phyloP scores from a whole-genome alignment of 2,888 invertebrate genomes.

The Artemia sinica region DNA sequence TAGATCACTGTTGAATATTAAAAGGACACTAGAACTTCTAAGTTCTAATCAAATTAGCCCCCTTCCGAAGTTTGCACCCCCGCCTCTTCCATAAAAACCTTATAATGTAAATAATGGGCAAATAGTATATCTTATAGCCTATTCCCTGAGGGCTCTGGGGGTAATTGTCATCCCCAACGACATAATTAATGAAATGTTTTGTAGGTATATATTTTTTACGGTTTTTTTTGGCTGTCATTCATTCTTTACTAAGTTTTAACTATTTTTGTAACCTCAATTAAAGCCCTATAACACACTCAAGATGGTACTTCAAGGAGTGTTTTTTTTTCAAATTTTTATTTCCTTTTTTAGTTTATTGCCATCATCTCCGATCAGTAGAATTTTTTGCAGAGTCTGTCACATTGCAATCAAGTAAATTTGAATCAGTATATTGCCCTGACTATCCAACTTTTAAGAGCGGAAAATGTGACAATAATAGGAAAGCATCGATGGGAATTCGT shows the following conservation, averaged over 20 bases:
- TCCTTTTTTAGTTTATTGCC: not conserved
- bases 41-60: too few relatives aligned
- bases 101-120: too few relatives aligned
- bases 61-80: too few relatives aligned
- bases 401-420: not conserved
- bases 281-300: too few relatives aligned
- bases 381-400: not conserved
- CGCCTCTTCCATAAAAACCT: too few relatives aligned
- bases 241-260: not conserved
- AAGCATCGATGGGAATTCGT: constrained; percentile 2
- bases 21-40: too few relatives aligned
- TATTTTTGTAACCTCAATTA: not conserved
- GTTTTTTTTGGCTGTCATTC: not conserved
- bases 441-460: not conserved
- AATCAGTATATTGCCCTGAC: not conserved
- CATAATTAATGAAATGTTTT: not conserved
- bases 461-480: not conserved
- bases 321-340: not conserved
- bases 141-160: not conserved
- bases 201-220: not conserved
- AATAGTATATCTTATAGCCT: too few relatives aligned
- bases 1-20: too few relatives aligned
- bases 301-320: not conserved
- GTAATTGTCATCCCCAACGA: not conserved
- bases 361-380: constrained; percentile 3